Base-by-base conservation (phyloP, 2,888 invertebrate species). In the Odontomyia ornata region DNA sequence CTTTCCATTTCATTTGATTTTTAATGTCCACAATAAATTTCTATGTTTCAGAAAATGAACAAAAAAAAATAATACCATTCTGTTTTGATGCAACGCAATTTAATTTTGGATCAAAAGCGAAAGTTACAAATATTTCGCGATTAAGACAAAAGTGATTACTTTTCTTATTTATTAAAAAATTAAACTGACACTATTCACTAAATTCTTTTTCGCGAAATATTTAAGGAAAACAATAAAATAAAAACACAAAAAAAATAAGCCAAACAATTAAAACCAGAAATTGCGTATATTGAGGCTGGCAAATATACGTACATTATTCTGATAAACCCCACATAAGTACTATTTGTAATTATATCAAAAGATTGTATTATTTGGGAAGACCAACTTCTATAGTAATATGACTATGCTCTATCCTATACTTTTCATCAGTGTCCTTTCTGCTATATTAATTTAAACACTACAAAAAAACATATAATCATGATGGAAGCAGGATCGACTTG, bases 401-500 rank as follows among this genome's bases (percentile, higher is more conserved):
- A 9, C 36, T 36, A 36, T 3, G 9, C 36, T 36, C n/a, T 36
- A 36, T 15, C 15, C 52, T 18, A 18, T 15, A 15, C 52, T 52
- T 52, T 52, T 4, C 52, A 52, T 15, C 15, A 9, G 5, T 36
- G 5, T 36, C 36, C 5, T 36, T 36, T 36, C 36, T 36, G 36
- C 36, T 36, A 36, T 9, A 9, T 36, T 36, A 3, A 36, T 36
- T 36, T 36, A 5, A 5, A 36, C 9, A 5, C 9, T 9, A n/a
- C n/a, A n/a, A n/a, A 36, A 36, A 36, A 36, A n/a, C 52, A 72
- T n/a, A 15, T 15, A 57, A 57, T 75, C 21, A 4, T 60, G 84
- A 81, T 83, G 84, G 86, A 86, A 86, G 86, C 86, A 85, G 86
- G 86, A 86, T 86, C 86, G 85, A 83, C 83, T 81, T 82, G 84